Evolutionary conservation across 2,888 invertebrate genomes (phyloP).

Genomic region (Trypoxylon attenuatum): DNA sequence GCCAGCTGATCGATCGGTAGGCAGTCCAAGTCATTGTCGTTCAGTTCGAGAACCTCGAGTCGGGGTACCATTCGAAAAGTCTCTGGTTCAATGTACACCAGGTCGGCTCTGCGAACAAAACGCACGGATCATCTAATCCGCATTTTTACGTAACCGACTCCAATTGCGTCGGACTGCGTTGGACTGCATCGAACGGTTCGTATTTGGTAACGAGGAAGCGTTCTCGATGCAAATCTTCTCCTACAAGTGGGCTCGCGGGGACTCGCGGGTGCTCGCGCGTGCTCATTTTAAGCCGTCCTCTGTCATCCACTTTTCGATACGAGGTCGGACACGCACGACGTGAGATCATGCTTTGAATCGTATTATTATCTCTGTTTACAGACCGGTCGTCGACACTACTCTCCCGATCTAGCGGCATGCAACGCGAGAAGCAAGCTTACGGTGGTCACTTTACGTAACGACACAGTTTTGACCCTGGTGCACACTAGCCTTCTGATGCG

Average conservation of each 20-base stretch:
- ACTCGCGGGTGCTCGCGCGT: too few relatives aligned
- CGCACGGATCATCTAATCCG: constrained; percentile 6
- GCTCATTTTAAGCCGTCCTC: too few relatives aligned
- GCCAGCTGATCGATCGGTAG: constrained; percentile 54
- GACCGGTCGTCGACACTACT: constrained; percentile 33
- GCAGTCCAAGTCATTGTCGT: constrained; percentile 64
- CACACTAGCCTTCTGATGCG: constrained; percentile 8
- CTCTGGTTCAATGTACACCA: constrained; percentile 57
- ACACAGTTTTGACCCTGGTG: constrained; percentile 7
- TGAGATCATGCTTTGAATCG: constrained; percentile 27
- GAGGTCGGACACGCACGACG: not conserved
- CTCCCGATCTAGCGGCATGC: too few relatives aligned
- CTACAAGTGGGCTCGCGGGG: too few relatives aligned
- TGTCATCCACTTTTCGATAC: too few relatives aligned
- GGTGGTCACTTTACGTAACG: constrained; percentile 22
- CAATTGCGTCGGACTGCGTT: too few relatives aligned
- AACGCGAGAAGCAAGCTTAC: constrained; percentile 1
- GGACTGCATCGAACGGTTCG: too few relatives aligned
- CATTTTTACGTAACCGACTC: constrained; percentile 19
- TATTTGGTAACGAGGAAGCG: constrained; percentile 11
- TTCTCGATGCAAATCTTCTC: constrained; percentile 19
- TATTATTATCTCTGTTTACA: constrained; percentile 1
- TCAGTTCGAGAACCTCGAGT: constrained; percentile 57
- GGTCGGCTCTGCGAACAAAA: constrained; percentile 40
- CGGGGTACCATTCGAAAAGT: constrained; percentile 44